phyloP scores from a whole-genome alignment of 1,140 invertebrate genomes.

The Drosophila bifasciata region DNA sequence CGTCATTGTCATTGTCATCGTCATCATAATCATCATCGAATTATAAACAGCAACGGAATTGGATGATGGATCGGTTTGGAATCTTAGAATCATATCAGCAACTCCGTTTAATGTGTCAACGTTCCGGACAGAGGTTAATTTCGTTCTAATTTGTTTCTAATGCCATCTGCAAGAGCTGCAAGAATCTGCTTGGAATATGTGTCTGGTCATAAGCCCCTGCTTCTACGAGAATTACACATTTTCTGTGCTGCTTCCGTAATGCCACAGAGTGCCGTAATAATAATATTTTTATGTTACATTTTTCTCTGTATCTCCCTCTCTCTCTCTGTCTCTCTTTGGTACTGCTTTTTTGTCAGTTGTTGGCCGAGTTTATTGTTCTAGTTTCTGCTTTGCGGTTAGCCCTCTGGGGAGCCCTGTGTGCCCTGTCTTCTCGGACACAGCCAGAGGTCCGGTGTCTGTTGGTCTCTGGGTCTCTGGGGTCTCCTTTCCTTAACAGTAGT shows the following conservation, averaged over 20 bases:
- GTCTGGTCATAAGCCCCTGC: constrained; percentile 59
- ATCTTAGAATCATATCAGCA: not conserved
- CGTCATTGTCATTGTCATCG: not conserved
- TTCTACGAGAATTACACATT: constrained; percentile 33
- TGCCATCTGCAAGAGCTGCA: constrained; percentile 24
- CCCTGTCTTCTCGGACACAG: not conserved
- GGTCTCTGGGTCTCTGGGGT: too few relatives aligned
- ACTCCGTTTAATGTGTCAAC: constrained; percentile 57
- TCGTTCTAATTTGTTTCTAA: constrained; percentile 69
- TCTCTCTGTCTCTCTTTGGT: constrained; percentile 17
- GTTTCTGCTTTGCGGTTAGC: constrained; percentile 26
- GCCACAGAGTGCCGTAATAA: constrained; percentile 71
- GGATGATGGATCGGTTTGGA: too few relatives aligned
- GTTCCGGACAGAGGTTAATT: constrained; percentile 42
- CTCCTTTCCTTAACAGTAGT: constrained; percentile 58
- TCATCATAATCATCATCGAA: constrained; percentile 13
- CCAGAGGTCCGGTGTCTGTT: constrained; percentile 1
- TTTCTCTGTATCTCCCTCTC: constrained; percentile 35
- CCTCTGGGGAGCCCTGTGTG: constrained; percentile 7
- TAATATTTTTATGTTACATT: constrained; percentile 65
- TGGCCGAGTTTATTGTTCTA: constrained; percentile 77
- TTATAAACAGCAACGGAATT: constrained; percentile 6
- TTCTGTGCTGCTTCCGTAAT: constrained; percentile 44
- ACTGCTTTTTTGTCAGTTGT: constrained; percentile 15
- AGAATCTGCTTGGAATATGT: constrained; percentile 33